Conservation (phyloP, 2,113 vertebrate genomes). For the Hystrix cristata region DNA sequence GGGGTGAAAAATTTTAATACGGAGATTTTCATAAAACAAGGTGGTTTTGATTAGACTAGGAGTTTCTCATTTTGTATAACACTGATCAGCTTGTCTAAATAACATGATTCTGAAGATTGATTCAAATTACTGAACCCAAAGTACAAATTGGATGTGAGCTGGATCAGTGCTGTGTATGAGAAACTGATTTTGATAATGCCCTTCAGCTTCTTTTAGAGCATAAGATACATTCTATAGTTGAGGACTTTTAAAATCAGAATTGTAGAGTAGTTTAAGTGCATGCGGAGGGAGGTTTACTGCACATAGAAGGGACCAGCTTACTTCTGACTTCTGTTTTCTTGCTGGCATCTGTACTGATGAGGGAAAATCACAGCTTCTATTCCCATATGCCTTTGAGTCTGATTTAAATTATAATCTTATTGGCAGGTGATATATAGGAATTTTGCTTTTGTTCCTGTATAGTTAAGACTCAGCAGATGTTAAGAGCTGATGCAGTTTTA, state of each 20-base stretch:
- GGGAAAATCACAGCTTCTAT: neutral
- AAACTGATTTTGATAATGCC: conserved; percentile 21
- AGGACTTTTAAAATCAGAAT: conserved; percentile 19
- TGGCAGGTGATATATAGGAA: conserved; percentile 43
- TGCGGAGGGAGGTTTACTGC: neutral
- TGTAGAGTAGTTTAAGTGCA: neutral
- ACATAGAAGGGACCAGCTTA: accelerated
- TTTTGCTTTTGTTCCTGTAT: conserved; percentile 39
- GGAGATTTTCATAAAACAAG: conserved; percentile 35
- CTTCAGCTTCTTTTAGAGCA: neutral
- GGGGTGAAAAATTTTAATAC: neutral
- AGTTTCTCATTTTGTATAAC: conserved; percentile 46
- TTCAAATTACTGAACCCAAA: conserved; percentile 53
- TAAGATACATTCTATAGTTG: neutral
- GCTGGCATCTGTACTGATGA: conserved; percentile 1
- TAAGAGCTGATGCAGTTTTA: conserved; percentile 71
- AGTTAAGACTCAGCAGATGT: conserved; percentile 70
- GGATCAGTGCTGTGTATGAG: neutral
- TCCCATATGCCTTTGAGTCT: conserved; percentile 34
- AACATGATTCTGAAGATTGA: conserved; percentile 51
- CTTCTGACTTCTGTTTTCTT: neutral
- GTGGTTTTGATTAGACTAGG: conserved; percentile 30
- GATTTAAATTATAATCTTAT: conserved; percentile 60
- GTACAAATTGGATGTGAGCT: conserved; percentile 41
- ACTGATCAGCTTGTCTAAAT: conserved; percentile 52